Evolutionary conservation across 2,113 vertebrate genomes (phyloP).

Genomic region (Sturnus vulgaris): DNA sequence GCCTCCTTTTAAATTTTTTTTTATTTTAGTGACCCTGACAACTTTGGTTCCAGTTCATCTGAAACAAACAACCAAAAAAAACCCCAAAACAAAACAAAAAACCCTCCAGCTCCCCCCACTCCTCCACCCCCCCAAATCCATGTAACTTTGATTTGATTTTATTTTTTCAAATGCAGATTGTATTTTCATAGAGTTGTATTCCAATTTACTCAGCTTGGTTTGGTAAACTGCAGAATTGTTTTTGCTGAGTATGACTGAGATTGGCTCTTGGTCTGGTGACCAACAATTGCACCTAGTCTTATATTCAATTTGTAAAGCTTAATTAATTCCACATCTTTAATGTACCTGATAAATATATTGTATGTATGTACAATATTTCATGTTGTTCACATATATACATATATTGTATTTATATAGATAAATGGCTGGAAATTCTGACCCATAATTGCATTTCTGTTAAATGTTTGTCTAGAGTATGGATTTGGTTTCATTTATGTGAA

Average conservation of each 20-base stretch:
- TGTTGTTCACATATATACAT: conserved; percentile 60
- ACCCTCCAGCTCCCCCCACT: not conserved
- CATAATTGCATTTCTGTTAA: conserved; percentile 76
- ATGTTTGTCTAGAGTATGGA: conserved; percentile 76
- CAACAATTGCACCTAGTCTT: conserved; percentile 46
- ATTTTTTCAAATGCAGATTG: conserved; percentile 77
- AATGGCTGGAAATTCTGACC: conserved; percentile 76
- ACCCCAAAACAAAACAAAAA: not conserved
- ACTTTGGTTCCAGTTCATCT: conserved; percentile 66
- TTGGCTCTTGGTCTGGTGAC: conserved; percentile 49
- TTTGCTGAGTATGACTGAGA: conserved; percentile 52
- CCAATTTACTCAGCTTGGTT: conserved; percentile 61
- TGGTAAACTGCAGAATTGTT: conserved; percentile 41
- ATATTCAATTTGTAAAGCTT: conserved; percentile 45
- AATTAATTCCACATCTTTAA: conserved; percentile 11
- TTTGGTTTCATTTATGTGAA: conserved; percentile 77
- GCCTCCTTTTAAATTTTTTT: not conserved
- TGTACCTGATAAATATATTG: conserved; percentile 64
- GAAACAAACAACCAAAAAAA: not conserved
- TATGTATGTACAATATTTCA: conserved; percentile 74
- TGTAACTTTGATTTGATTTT: conserved; percentile 27
- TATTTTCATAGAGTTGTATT: conserved; percentile 42
- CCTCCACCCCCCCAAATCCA: not conserved
- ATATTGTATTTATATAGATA: conserved; percentile 46
- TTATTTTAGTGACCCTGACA: not conserved